A percentile compares a stretch with the other conserved stretches of the same genome.
phyloP scores from a whole-genome alignment of 2,888 invertebrate species.

The Siphonodentalium dalli region DNA sequence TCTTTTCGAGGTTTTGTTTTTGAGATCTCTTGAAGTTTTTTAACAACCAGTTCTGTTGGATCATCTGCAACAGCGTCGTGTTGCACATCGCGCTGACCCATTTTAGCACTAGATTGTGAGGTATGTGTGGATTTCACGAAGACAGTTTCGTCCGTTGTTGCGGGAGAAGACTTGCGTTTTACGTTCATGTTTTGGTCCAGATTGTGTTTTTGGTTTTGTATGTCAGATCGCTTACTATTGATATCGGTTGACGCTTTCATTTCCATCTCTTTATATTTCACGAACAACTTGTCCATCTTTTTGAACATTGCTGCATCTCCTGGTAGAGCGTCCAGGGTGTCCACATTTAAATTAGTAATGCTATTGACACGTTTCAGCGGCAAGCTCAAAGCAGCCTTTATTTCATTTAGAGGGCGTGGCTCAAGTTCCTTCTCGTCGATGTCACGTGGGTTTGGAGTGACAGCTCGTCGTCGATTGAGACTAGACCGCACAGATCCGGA shows the following conservation, averaged over 20 bases:
- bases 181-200: conserved; percentile 37
- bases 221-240: conserved; percentile 32
- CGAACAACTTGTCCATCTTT: conserved; percentile 60
- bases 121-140: conserved; percentile 24
- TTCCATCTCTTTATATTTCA: conserved; percentile 52
- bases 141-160: no score
- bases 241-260: conserved; percentile 46
- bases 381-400: conserved; percentile 41
- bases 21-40: conserved; percentile 49
- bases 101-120: conserved; percentile 22
- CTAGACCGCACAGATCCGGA: conserved; percentile 18
- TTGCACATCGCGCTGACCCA: no score
- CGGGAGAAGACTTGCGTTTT: conserved; percentile 25
- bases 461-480: conserved; percentile 32
- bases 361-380: conserved; percentile 38
- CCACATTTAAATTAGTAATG: conserved; percentile 28
- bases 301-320: conserved; percentile 55
- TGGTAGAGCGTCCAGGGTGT: conserved; percentile 49
- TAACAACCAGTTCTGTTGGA: conserved; percentile 35
- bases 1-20: conserved; percentile 47
- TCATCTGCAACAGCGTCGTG: no score
- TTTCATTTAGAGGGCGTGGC: conserved; percentile 48
- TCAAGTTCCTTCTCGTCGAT: conserved; percentile 34
- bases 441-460: conserved; percentile 45
- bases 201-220: conserved; percentile 26